A percentile compares a stretch with the other conserved stretches of the same genome.
Conservation (phyloP, 2,888 invertebrate genomes). For the Nemotelus pantherinus region DNA sequence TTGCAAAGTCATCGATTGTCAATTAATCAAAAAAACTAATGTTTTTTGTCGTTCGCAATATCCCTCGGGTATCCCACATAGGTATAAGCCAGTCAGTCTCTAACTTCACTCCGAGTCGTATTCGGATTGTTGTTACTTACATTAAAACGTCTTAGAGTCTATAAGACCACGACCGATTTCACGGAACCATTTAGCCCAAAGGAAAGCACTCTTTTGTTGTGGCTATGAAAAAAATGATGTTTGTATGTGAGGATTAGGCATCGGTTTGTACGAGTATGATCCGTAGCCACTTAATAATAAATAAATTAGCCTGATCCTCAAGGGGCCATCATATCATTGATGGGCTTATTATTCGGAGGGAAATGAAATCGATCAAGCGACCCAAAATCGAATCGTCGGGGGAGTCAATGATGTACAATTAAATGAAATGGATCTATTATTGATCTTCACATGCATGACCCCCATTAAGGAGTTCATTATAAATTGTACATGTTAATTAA, state of each 20-base stretch:
- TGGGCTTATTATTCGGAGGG: slow-evolving; percentile 34
- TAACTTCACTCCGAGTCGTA: slow-evolving; percentile 53
- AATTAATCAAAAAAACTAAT: slow-evolving; percentile 52
- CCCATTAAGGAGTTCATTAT: slow-evolving; percentile 37
- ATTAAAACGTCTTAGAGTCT: slow-evolving; percentile 50
- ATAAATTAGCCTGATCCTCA: slow-evolving; percentile 49
- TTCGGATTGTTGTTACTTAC: slow-evolving; percentile 65
- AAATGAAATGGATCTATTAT: slow-evolving; percentile 35
- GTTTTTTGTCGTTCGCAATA: slow-evolving; percentile 23
- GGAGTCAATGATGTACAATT: slow-evolving; percentile 37
- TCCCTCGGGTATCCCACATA: slow-evolving; percentile 35
- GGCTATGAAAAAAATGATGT: slow-evolving; percentile 20
- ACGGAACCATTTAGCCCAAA: slow-evolving; percentile 48
- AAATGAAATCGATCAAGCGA: slow-evolving; percentile 37
- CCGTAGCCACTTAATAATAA: slow-evolving; percentile 48
- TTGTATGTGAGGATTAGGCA: slow-evolving; percentile 29
- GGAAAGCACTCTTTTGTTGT: slow-evolving; percentile 47
- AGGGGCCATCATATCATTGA: slow-evolving; percentile 38
- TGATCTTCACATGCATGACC: slow-evolving; percentile 36
- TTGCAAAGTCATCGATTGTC: slow-evolving; percentile 50
- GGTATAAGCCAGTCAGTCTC: neutral
- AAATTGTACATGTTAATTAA: slow-evolving; percentile 39
- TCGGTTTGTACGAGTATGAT: slow-evolving; percentile 36
- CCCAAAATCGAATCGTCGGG: slow-evolving; percentile 29
- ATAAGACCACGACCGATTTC: slow-evolving; percentile 48